phyloP scores from a whole-genome alignment of 2,888 invertebrate genomes.

The Caenorhabditis sulstoni region DNA sequence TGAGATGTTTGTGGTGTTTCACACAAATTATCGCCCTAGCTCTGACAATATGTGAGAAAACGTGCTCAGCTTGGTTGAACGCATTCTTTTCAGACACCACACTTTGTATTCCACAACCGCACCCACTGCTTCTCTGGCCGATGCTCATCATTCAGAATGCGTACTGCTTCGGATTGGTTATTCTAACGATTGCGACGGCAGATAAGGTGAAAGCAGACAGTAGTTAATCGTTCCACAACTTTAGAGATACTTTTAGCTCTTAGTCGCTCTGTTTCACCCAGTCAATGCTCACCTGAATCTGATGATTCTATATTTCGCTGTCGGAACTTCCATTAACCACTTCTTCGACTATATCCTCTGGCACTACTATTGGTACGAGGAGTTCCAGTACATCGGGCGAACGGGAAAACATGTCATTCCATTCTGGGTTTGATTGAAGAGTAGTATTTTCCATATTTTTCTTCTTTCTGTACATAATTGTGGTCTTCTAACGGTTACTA shows the following conservation, averaged over 20 bases:
- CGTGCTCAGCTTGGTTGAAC: neutral
- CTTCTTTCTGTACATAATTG: neutral
- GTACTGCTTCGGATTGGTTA: slow-evolving; percentile 76
- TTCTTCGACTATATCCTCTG: slow-evolving; percentile 75
- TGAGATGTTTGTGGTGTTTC: slow-evolving; percentile 76
- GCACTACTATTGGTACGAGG: slow-evolving; percentile 76
- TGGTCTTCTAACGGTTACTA: no score
- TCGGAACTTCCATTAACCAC: slow-evolving; percentile 72
- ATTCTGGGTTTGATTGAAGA: slow-evolving; percentile 72
- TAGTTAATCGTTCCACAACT: neutral
- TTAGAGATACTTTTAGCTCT: slow-evolving; percentile 50
- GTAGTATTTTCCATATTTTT: neutral
- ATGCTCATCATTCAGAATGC: slow-evolving; percentile 74
- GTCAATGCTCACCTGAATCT: slow-evolving; percentile 71
- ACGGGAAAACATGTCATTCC: slow-evolving; percentile 74
- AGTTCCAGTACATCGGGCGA: slow-evolving; percentile 68
- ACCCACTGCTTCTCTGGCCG: slow-evolving; percentile 74
- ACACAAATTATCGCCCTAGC: slow-evolving; percentile 67
- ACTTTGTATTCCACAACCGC: slow-evolving; percentile 65
- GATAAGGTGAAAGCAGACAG: slow-evolving; percentile 47
- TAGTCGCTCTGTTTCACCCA: slow-evolving; percentile 71
- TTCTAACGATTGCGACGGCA: slow-evolving; percentile 75
- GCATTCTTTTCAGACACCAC: slow-evolving; percentile 58
- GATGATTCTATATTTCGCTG: slow-evolving; percentile 70
- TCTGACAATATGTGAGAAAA: slow-evolving; percentile 61